Evolutionary conservation across 2,797 vertebrate species (phyloP).

Genomic region (Sus cebifrons): DNA sequence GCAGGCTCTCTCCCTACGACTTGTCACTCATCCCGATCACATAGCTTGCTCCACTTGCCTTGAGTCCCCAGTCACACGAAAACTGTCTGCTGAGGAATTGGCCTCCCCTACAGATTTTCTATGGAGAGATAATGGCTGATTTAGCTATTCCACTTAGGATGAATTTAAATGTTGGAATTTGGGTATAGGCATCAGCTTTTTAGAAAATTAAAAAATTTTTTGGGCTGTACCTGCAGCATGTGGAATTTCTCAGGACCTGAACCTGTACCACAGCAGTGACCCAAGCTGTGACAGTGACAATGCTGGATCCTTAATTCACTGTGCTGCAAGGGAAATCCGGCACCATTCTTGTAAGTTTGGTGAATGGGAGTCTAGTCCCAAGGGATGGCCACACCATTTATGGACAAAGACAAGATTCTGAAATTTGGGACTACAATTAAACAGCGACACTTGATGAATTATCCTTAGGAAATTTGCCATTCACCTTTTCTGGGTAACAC

Average conservation of each 20-base stretch:
- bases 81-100: neutral
- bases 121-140: neutral
- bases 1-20: neutral
- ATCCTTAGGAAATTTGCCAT: neutral
- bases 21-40: neutral
- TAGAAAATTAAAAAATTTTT: no score
- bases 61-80: neutral
- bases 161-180: slow-evolving; percentile 15
- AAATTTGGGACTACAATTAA: neutral
- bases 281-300: no score
- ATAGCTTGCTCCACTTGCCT: neutral
- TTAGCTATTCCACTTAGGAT: neutral
- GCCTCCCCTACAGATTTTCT: neutral
- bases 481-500: neutral
- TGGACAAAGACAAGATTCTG: slow-evolving; percentile 12
- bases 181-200: neutral
- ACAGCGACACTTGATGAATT: neutral
- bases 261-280: no score
- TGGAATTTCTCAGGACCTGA: no score
- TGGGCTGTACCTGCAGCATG: no score
- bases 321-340: no score
- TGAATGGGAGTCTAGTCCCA: neutral
- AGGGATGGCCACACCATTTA: neutral
- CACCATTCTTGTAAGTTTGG: neutral
- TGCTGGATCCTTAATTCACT: no score